Evolutionary conservation across 2,113 vertebrate species (phyloP), one percentile per base, ranked within the genome.

Genomic region (Oxyruncus cristatus): DNA sequence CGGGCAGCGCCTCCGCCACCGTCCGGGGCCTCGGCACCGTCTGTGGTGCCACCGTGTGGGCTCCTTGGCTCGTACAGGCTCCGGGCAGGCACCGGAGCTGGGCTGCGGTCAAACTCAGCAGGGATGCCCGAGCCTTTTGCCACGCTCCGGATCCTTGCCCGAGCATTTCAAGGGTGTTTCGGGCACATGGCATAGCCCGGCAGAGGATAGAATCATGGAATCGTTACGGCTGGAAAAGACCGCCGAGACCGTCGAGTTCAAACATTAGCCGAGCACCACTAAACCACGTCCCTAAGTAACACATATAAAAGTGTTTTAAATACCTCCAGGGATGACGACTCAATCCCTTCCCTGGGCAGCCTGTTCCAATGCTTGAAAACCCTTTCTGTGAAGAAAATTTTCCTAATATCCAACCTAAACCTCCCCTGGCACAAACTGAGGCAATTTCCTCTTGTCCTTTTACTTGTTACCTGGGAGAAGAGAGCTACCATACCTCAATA

Each of bases 31-130:
- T 19, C 81, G 71, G 50, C 23, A 41, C 88, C 56, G 84, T n/a
- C 96, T 85, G 90, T 94, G 91, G 95, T 92, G 95, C 94, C 94
- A 88, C 88, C 95, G 79, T 94, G 92, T 28, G 92, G 83, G 79
- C 85, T 46, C 21, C 68, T 8, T 5, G 3, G 80, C 84, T 42
- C 4, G 33, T 1, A 26, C 84, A 8, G 46, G 33, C n/a, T 9
- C 53, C 33, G 27, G 52, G 32, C 10, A 12, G 9, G 1, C 41
- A 1, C 4, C 4, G 23, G 21, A 0, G 11, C 37, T 1, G 52
- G 3, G 0, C 37, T 1, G 13, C 10, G 8, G 15, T 9, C 16
- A 5, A 3, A 3, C 1, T 12, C 41, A 0, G 35, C 6, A 4
- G 35, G 7, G 41, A 2, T 33, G 46, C 9, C 28, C 4, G 21